These are phyloP conservation scores for Channallabes apus DNA, from an alignment of 2,797 vertebrate genomes.

Conservation along the genomic window DNA sequence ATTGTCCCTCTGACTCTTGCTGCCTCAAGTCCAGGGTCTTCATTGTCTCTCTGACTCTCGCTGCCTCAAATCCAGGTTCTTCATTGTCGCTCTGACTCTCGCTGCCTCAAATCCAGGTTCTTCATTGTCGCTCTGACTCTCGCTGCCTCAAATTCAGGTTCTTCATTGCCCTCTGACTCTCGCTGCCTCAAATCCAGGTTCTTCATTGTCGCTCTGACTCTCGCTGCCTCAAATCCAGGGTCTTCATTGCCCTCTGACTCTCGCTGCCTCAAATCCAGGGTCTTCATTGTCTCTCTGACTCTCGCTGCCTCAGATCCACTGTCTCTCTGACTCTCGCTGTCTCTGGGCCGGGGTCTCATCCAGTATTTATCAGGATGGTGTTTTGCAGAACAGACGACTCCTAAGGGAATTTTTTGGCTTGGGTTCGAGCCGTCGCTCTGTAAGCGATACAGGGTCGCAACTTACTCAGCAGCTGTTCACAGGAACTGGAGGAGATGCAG, in stretches of 20 bases:
- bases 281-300: too few relatives aligned
- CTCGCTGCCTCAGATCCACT: neutral
- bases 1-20: too few relatives aligned
- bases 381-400: slow-evolving; percentile 51
- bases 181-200: neutral
- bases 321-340: neutral
- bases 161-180: too few relatives aligned
- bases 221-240: neutral
- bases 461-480: slow-evolving; percentile 68
- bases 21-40: too few relatives aligned
- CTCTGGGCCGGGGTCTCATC: slow-evolving; percentile 21
- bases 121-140: neutral
- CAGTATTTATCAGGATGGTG: slow-evolving; percentile 63
- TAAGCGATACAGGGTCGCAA: slow-evolving; percentile 63
- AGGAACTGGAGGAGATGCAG: slow-evolving; percentile 50
- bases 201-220: too few relatives aligned
- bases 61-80: neutral
- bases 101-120: neutral
- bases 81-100: neutral
- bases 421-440: slow-evolving; percentile 54
- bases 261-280: neutral
- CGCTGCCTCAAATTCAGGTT: too few relatives aligned
- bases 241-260: too few relatives aligned
- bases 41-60: too few relatives aligned
- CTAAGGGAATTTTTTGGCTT: slow-evolving; percentile 60